Conservation (phyloP, 1,140 invertebrate species). For the Aphelenchoides besseyi region DNA sequence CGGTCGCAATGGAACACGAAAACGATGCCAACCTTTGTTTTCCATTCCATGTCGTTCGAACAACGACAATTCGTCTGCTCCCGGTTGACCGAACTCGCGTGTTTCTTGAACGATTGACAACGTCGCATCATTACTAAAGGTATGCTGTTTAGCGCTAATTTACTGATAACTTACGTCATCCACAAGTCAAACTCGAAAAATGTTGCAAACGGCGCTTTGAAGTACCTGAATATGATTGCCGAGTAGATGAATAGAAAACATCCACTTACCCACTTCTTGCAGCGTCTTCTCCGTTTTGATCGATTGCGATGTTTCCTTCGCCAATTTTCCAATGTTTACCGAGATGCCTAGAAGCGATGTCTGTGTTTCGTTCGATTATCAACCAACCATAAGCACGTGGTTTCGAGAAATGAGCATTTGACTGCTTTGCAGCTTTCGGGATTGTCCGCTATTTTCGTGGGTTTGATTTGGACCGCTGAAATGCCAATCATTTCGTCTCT, state of each 20-base stretch:
- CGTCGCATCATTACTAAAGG: constrained; percentile 24
- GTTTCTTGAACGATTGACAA: constrained; percentile 18
- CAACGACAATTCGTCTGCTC: constrained; percentile 7
- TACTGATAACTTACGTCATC: constrained; percentile 25
- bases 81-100: constrained; percentile 11
- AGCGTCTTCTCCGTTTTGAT: constrained; percentile 18
- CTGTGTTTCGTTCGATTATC: no score
- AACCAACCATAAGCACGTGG: constrained; percentile 31
- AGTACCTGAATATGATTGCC: no score
- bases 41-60: constrained; percentile 22
- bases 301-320: constrained; percentile 31
- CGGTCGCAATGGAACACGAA: constrained; percentile 22
- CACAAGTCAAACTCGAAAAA: constrained; percentile 38
- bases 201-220: constrained; percentile 12
- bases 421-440: constrained; percentile 17
- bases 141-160: not conserved
- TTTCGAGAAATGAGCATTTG: constrained; percentile 32
- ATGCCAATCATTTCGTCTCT: no score
- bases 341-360: constrained; percentile 15
- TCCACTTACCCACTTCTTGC: constrained; percentile 28
- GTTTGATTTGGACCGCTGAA: not conserved
- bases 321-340: constrained; percentile 23
- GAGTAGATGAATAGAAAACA: no score
- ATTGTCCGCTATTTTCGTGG: not conserved
- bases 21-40: constrained; percentile 33